These are phyloP conservation scores for Todiramphus saurophagus DNA, from an alignment of 2,113 vertebrate genomes.

Conservation along the genomic window DNA sequence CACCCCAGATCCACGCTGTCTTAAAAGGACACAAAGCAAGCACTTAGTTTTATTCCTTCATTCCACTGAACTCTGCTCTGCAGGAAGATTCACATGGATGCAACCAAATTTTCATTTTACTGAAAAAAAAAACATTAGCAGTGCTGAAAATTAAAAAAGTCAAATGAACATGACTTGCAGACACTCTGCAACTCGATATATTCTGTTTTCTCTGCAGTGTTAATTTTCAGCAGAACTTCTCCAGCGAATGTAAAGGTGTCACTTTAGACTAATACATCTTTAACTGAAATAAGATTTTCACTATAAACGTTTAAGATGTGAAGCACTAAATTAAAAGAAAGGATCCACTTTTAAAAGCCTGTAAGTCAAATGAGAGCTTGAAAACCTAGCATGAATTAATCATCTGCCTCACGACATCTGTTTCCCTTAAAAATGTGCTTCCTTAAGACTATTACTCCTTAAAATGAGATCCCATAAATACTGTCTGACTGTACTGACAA, in stretches of 20 bases:
- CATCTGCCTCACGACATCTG: slow-evolving; percentile 20
- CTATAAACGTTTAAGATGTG: not conserved
- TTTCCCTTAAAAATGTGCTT: not conserved
- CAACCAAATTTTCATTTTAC: not conserved
- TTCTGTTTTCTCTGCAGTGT: not conserved
- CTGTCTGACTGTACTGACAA: not conserved
- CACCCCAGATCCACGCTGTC: not conserved
- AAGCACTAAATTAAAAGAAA: slow-evolving; percentile 9
- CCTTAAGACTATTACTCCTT: not conserved
- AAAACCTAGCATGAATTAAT: slow-evolving; percentile 30
- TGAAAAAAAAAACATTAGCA: not conserved
- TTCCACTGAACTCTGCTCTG: not conserved
- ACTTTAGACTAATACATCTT: not conserved
- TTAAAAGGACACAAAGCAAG: not conserved
- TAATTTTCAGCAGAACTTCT: not conserved
- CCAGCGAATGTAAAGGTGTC: not conserved
- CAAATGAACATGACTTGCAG: not conserved
- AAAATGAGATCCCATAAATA: not conserved
- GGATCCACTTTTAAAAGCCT: not conserved
- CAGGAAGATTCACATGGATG: not conserved
- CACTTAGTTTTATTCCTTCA: not conserved
- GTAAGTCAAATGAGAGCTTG: not conserved
- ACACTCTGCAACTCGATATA: not conserved
- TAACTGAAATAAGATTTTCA: not conserved
- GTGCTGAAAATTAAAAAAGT: not conserved